Evolutionary conservation across 1,140 invertebrate species (phyloP).

Genomic region (Cardiocondyla obscurior): DNA sequence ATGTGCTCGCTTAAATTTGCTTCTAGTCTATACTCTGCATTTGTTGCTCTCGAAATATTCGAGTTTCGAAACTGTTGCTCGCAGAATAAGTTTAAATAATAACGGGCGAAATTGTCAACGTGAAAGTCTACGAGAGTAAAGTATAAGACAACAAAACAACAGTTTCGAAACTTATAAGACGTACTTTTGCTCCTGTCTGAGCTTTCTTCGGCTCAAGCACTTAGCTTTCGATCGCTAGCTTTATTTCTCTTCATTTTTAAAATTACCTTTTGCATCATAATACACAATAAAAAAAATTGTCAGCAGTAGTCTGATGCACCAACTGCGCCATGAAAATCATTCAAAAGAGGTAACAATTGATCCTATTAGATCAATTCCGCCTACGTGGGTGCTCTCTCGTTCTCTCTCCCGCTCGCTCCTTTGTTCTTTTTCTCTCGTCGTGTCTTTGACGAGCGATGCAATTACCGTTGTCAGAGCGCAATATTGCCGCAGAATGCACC

Average conservation of each 20-base stretch:
- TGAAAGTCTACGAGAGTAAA: too few species aligned
- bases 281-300: background rate
- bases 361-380: background rate
- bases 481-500: background rate
- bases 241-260: background rate
- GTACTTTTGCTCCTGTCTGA: background rate
- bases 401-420: background rate
- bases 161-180: too few species aligned
- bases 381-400: background rate
- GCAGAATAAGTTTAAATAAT: too few species aligned
- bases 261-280: background rate
- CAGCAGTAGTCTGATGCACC: background rate
- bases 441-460: background rate
- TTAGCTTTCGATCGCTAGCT: background rate
- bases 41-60: too few species aligned
- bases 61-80: too few species aligned
- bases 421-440: background rate
- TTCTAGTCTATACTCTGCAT: too few species aligned
- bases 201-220: background rate
- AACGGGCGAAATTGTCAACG: too few species aligned
- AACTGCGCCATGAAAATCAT: background rate
- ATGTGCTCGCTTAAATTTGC: too few species aligned
- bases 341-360: conserved; percentile 17
- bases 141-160: too few species aligned
- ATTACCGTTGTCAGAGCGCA: background rate